Evolutionary conservation across 2,797 vertebrate species (phyloP), one percentile per base, ranked within the genome.

Genomic region (Onychomys torridus): DNA sequence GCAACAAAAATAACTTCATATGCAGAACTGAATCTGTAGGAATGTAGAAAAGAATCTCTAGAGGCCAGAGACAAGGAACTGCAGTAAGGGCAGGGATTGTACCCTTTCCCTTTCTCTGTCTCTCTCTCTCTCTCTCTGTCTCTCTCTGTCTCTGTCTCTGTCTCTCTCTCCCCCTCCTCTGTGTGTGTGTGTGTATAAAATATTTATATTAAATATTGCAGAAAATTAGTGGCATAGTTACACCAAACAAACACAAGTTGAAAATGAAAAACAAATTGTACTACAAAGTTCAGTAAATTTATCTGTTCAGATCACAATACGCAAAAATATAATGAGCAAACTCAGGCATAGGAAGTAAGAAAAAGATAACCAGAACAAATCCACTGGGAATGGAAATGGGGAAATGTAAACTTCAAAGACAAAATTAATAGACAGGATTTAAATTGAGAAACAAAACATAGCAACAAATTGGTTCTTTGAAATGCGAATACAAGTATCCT

Each of bases 191-290:
- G 1, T 52, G 7, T 67, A 13, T 49, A 49, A 25, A 67, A 67
- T 46, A 21, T 40, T 7, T 32, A 12, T 4, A 57, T 12, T 37
- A 59, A n/a, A 83, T 17, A 7, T 57, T 34, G 1, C 25, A n/a
- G 23, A 83, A 95, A 95, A 29, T 46, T 83, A 89, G 63, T 89
- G 23, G 67, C 55, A 89, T 59, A 90, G 23, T 93, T 85, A 65
- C 4, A 29, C 9, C 59, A 86, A 86, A 55, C 49, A 81, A 89
- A 75, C 19, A 4, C 59, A 59, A n/a, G 25, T 25, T 65, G 17
- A 0, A 55, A 0, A 55, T 11, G 71, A 55, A 76, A 77, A 93
- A 61, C 7, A 93, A 88, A 90, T 88, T 88, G 13, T 37, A 71
- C 29, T n/a, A 5, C 59, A 69, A 88, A 49, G 6, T 46, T 91